Evolutionary conservation across 2,113 vertebrate species (phyloP).

Genomic region (human): DNA sequence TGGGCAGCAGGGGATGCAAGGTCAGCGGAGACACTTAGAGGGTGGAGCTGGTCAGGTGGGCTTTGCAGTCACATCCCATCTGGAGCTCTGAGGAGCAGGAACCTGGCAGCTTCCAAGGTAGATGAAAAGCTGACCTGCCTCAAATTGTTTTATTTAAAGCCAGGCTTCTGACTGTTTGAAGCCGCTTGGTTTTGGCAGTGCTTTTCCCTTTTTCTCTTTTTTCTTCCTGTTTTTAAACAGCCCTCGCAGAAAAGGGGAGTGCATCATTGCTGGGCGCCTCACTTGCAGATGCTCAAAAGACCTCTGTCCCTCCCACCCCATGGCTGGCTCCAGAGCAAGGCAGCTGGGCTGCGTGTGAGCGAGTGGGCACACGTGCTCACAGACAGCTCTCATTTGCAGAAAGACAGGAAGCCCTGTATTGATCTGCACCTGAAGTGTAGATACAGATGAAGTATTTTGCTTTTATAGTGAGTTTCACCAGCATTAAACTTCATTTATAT

Average conservation of each 20-base stretch:
- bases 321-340: not conserved
- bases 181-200: conserved; percentile 42
- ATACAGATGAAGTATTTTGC: conserved; percentile 72
- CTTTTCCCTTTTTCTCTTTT: not conserved
- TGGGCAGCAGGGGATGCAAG: not conserved
- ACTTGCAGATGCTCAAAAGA: not conserved
- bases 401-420: not conserved
- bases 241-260: not conserved
- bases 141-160: conserved; percentile 68
- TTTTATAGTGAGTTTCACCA: conserved; percentile 72
- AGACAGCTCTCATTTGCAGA: not conserved
- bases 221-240: not conserved
- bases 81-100: not conserved
- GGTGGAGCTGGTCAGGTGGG: fast-evolving
- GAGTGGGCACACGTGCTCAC: fast-evolving
- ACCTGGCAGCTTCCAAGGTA: not conserved
- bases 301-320: not conserved
- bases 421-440: conserved; percentile 48
- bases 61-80: not conserved
- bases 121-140: conserved; percentile 55
- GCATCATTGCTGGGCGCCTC: not conserved
- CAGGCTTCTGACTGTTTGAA: conserved; percentile 61
- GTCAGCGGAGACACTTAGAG: not conserved
- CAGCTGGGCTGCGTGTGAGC: not conserved
- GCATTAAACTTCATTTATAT: conserved; percentile 79